Percentiles rank a stretch among this genome's conserved stretches.
These are phyloP conservation scores for Margaritifera margaritifera DNA, from an alignment of 2,888 invertebrate genomes.

Conservation along the genomic window DNA sequence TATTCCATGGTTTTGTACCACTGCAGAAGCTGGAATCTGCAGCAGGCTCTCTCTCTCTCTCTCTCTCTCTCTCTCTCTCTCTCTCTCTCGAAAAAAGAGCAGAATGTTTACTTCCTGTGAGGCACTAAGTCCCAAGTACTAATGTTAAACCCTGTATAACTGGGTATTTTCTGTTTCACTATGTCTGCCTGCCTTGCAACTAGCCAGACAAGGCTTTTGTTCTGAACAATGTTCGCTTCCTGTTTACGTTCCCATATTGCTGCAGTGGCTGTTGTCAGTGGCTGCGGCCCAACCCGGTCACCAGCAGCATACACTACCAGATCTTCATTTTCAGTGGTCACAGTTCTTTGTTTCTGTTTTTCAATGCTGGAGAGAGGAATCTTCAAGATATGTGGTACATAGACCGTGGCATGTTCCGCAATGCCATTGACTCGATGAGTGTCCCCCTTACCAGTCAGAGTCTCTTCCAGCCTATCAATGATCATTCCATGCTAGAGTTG, in stretches of 20 bases:
- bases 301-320: not conserved
- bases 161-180: not conserved
- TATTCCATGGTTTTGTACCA: too few relatives aligned
- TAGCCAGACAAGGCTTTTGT: too few relatives aligned
- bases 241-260: not conserved
- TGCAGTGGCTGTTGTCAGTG: not conserved
- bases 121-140: not conserved
- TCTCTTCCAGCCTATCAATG: slow-evolving; percentile 41
- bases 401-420: slow-evolving; percentile 22
- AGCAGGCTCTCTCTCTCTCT: too few relatives aligned
- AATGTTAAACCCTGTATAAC: slow-evolving; percentile 6
- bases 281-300: not conserved
- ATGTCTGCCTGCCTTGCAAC: not conserved
- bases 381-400: not conserved
- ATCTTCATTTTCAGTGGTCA: not conserved
- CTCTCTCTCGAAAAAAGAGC: too few relatives aligned
- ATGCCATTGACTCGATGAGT: slow-evolving; percentile 49
- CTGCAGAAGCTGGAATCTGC: too few relatives aligned
- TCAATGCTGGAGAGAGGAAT: too few relatives aligned
- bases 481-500: slow-evolving; percentile 16
- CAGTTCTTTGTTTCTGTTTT: not conserved
- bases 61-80: too few relatives aligned
- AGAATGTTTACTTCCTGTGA: too few relatives aligned
- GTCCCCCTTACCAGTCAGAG: slow-evolving; percentile 35
- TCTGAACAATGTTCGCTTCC: too few relatives aligned